phyloP scores from a whole-genome alignment of 2,888 invertebrate genomes.

The Sarcophaga carnaria region DNA sequence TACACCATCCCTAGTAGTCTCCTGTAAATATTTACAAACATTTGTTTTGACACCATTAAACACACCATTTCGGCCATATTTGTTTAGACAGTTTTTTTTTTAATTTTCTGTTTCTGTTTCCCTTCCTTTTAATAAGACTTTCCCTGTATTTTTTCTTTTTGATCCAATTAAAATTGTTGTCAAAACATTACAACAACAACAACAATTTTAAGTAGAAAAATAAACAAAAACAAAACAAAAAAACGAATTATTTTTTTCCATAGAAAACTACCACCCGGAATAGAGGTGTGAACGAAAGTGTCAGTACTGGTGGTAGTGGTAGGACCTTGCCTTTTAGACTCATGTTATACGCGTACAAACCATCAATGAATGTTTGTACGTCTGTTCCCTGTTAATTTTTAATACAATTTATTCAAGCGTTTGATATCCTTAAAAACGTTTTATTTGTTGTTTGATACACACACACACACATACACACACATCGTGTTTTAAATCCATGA shows the following conservation, averaged over 20 bases:
- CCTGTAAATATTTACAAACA: slow-evolving; percentile 14
- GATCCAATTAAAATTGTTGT: slow-evolving; percentile 57
- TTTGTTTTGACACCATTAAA: slow-evolving; percentile 58
- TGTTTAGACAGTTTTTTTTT: slow-evolving; percentile 31
- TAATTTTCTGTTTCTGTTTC: slow-evolving; percentile 2
- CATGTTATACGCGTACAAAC: too few relatives aligned
- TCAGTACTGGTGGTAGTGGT: background rate
- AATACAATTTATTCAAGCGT: slow-evolving; percentile 62
- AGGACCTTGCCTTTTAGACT: background rate
- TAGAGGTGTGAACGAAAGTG: background rate
- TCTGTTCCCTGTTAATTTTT: background rate
- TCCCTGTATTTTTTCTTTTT: slow-evolving; percentile 12
- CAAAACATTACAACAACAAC: background rate
- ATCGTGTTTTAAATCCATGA: too few relatives aligned
- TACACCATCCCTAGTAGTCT: background rate
- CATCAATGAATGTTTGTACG: slow-evolving; percentile 25
- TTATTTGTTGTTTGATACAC: background rate
- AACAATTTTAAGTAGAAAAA: slow-evolving; percentile 31
- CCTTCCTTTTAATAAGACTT: background rate
- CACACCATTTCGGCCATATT: slow-evolving; percentile 53
- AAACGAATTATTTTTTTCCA: slow-evolving; percentile 1
- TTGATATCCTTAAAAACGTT: slow-evolving; percentile 61
- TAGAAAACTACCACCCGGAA: slow-evolving; percentile 49
- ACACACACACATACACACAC: background rate
- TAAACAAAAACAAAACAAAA: background rate